Percentiles rank a stretch among this genome's conserved stretches.
These are phyloP conservation scores for Cisticola juncidis DNA, from an alignment of 2,113 vertebrate genomes.

Conservation along the genomic window DNA sequence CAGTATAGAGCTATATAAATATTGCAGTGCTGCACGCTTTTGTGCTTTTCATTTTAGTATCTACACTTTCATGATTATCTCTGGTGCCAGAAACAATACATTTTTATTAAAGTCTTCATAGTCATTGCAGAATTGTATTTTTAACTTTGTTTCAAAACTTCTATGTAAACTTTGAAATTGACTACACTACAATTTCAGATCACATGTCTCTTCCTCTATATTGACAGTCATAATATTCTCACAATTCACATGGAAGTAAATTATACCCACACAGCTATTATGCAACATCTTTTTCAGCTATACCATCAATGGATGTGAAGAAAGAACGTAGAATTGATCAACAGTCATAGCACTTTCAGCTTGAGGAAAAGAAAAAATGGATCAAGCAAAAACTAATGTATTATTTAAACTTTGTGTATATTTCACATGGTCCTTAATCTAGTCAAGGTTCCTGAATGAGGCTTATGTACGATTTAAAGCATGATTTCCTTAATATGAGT, in stretches of 20 bases:
- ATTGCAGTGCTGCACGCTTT: neutral
- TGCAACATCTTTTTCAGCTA: neutral
- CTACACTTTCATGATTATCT: constrained; percentile 6
- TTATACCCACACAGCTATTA: neutral
- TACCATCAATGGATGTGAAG: neutral
- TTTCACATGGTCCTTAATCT: neutral
- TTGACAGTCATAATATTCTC: neutral
- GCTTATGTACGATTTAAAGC: neutral
- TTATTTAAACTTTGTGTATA: neutral
- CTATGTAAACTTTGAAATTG: neutral
- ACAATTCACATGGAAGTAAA: neutral
- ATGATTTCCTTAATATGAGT: neutral
- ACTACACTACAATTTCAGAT: neutral
- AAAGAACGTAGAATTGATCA: neutral
- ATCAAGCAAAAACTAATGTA: neutral
- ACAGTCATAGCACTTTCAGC: neutral
- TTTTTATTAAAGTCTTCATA: neutral
- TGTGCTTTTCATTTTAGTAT: neutral
- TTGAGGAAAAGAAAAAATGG: neutral
- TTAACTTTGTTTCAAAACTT: neutral
- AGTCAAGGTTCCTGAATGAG: neutral
- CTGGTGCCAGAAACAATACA: neutral
- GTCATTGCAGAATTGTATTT: neutral
- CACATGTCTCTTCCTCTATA: neutral
- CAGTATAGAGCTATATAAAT: neutral